Conservation (phyloP, 2,113 vertebrate genomes). For the Marcusenius ussheri region DNA sequence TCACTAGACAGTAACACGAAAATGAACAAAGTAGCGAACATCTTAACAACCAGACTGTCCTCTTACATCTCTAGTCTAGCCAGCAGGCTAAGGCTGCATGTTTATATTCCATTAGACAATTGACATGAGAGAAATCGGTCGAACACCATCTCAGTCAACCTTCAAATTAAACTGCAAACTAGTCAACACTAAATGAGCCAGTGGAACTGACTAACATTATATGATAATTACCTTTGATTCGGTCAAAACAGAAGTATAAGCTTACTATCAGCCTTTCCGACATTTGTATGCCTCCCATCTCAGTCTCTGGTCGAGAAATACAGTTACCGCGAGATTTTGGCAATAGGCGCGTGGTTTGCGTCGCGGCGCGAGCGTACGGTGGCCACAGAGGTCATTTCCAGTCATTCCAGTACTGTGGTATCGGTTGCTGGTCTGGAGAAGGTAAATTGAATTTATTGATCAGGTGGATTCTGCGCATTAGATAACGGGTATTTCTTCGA, state of each 20-base stretch:
- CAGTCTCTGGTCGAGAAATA: not conserved
- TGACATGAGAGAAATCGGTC: not conserved
- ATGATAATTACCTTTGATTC: not conserved
- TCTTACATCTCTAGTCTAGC: not conserved
- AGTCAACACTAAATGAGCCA: not conserved
- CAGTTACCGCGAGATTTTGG: slow-evolving; percentile 11
- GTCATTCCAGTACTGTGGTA: not conserved
- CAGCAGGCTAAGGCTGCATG: not conserved
- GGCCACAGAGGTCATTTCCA: not conserved
- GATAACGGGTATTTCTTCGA: not conserved
- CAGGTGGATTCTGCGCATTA: not conserved
- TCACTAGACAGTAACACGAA: not conserved
- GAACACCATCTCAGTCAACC: not conserved
- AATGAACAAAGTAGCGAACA: not conserved
- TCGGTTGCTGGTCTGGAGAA: not conserved
- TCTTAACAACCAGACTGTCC: not conserved
- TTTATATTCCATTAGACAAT: not conserved
- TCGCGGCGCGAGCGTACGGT: not conserved
- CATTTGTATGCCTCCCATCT: slow-evolving; percentile 1
- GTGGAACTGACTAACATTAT: not conserved
- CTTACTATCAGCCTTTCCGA: not conserved
- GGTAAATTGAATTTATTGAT: not conserved
- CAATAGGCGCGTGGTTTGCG: not conserved
- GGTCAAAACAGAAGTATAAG: not conserved
- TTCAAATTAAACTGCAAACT: not conserved